Evolutionary conservation across 2,797 vertebrate species (phyloP).

Genomic region (Acanthurus tractus): DNA sequence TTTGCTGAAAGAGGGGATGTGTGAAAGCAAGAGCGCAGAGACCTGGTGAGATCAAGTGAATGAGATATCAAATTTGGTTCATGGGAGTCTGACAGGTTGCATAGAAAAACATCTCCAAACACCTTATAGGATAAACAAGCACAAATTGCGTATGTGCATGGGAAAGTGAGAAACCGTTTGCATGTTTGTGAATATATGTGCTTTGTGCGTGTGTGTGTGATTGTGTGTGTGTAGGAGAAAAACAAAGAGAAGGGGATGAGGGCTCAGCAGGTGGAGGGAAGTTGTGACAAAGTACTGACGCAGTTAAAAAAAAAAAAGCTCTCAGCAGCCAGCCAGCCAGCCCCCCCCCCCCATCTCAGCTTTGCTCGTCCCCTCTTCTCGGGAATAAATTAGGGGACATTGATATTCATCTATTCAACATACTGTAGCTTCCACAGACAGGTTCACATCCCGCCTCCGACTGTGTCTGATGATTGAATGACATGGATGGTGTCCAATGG

Average conservation of each 20-base stretch:
- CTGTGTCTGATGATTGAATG: slow-evolving; percentile 68
- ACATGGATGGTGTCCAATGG: slow-evolving; percentile 70
- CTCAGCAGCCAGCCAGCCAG: slow-evolving; percentile 40
- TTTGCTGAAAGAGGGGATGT: slow-evolving; percentile 16
- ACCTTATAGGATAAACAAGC: slow-evolving; percentile 27
- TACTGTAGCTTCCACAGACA: slow-evolving; percentile 39
- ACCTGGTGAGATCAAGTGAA: not conserved
- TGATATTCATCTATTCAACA: slow-evolving; percentile 68
- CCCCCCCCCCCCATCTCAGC: slow-evolving; percentile 9
- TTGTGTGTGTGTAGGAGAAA: slow-evolving; percentile 4
- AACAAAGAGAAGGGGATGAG: slow-evolving; percentile 3
- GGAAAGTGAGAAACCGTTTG: slow-evolving; percentile 42
- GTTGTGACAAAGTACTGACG: slow-evolving; percentile 75
- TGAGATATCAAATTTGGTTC: slow-evolving; percentile 4
- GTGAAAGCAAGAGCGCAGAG: slow-evolving; percentile 34
- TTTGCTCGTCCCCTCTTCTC: slow-evolving; percentile 38
- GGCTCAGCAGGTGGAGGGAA: slow-evolving; percentile 66
- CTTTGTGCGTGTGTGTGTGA: too few relatives aligned
- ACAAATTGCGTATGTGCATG: slow-evolving; percentile 46
- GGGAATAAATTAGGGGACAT: slow-evolving; percentile 62
- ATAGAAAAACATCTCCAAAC: slow-evolving; percentile 8
- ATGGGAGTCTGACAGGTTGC: slow-evolving; percentile 15
- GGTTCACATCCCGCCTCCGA: slow-evolving; percentile 34
- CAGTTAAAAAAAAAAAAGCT: slow-evolving; percentile 63
- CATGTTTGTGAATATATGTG: not conserved